Percentiles rank a stretch among this genome's conserved stretches.
Conservation (phyloP, 2,888 invertebrate species). For the Scaptodrosophila latifasciaeformis region DNA sequence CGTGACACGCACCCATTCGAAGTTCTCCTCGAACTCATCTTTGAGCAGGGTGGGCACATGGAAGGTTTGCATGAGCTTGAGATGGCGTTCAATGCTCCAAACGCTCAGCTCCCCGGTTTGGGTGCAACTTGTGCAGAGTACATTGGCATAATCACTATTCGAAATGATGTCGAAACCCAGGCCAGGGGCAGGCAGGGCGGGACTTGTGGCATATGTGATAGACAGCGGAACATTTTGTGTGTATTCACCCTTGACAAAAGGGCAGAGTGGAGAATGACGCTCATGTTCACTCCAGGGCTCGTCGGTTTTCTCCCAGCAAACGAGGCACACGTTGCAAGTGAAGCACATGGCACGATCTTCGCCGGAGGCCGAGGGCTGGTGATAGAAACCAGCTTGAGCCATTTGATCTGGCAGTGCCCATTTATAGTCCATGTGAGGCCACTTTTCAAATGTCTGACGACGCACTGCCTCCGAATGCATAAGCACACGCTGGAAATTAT, state of each 20-base stretch:
- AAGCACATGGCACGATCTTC: conserved; percentile 98
- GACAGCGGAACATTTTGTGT: conserved; percentile 96
- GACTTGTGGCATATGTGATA: conserved; percentile 88
- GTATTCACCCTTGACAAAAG: conserved; percentile 94
- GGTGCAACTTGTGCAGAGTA: conserved; percentile 78
- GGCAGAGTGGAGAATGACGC: conserved; percentile 93
- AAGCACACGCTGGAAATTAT: conserved; percentile 76
- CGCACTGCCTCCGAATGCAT: conserved; percentile 96
- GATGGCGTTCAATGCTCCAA: conserved; percentile 88
- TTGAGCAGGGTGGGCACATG: conserved; percentile 69
- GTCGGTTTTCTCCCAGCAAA: conserved; percentile 97
- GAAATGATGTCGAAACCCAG: conserved; percentile 77
- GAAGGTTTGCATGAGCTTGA: conserved; percentile 82
- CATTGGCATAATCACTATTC: conserved; percentile 78
- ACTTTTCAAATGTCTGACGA: conserved; percentile 91
- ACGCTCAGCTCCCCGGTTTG: conserved; percentile 83
- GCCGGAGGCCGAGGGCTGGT: conserved; percentile 91
- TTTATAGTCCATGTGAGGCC: conserved; percentile 98
- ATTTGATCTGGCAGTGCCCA: conserved; percentile 97
- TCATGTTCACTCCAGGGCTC: conserved; percentile 99
- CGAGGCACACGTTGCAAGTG: conserved; percentile 94
- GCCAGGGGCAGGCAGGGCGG: conserved; percentile 78
- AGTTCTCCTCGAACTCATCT: conserved; percentile 68
- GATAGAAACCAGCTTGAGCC: conserved; percentile 98
- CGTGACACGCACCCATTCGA: conserved; percentile 77